A percentile compares a stretch with the other conserved stretches of the same genome.
phyloP scores from a whole-genome alignment of 2,113 vertebrate genomes.

The Phalacrocorax carbo region DNA sequence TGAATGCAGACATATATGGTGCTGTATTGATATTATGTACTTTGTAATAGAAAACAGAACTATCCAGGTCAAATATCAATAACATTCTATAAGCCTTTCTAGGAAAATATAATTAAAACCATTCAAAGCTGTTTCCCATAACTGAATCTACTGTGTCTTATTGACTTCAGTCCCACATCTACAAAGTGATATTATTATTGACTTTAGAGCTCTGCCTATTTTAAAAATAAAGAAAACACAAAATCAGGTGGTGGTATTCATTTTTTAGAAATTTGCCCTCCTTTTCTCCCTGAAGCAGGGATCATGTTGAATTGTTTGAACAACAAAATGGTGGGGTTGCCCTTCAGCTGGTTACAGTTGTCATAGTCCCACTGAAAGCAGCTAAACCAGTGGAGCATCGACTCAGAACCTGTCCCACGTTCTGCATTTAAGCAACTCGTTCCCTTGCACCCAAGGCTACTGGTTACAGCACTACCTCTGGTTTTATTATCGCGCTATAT shows the following conservation, averaged over 20 bases:
- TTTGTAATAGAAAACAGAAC: conserved; percentile 68
- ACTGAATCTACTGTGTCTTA: conserved; percentile 43
- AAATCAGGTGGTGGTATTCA: conserved; percentile 14
- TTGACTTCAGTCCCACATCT: conserved; percentile 47
- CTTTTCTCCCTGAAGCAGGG: neutral
- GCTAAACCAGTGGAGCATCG: neutral
- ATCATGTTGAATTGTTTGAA: neutral
- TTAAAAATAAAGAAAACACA: conserved; percentile 42
- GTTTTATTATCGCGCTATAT: conserved; percentile 28
- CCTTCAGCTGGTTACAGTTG: neutral
- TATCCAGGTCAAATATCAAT: conserved; percentile 71
- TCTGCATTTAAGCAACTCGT: neutral
- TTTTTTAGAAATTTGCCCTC: conserved; percentile 41
- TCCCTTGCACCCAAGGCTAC: conserved; percentile 3
- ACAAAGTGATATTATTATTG: conserved; percentile 36
- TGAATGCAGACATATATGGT: conserved; percentile 42
- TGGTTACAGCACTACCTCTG: conserved; percentile 12
- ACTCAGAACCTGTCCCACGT: neutral
- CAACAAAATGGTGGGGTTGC: conserved; percentile 11
- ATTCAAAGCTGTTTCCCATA: conserved; percentile 65
- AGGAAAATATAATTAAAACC: conserved; percentile 80
- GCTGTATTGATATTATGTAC: conserved; percentile 44
- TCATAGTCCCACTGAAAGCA: neutral
- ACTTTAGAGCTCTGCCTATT: conserved; percentile 36
- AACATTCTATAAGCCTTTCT: conserved; percentile 75